Base-by-base conservation (phyloP, 1,140 invertebrate genomes). In the Papilio polytes region DNA sequence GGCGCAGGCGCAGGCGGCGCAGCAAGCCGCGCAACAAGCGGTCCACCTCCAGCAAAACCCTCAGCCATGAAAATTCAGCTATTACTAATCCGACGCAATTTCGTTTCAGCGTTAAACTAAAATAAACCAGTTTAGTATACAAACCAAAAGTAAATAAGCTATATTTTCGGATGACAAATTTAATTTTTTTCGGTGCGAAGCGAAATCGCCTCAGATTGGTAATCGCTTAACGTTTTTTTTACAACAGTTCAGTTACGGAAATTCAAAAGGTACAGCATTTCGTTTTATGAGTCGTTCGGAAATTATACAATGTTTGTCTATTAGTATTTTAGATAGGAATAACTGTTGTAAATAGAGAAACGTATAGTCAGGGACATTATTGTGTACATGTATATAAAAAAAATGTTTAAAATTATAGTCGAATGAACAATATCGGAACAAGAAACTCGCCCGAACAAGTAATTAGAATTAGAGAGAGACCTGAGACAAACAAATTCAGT, bases 61-160 rank as follows among this genome's bases (percentile, higher is more conserved):
- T 86, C 95, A 95, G 84, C 94, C 95, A 94, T 95, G 95, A 95
- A 95, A 95, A 90, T 95, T 95, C 89, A 95, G 88, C 90, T 95
- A 95, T 95, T 95, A 95, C 95, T 95, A 95, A 95, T 95, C 93
- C 91, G 90, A 95, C 85, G 92, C 94, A 93, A 93, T 94, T 93
- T 94, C 90, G 81, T 56, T 73, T 46, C 36, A 46, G 44, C 72
- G 18, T 74, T 74, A 74, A 46, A 74, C 80, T 80, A 83, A 81
- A 84, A 81, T 44, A 80, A 83, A 83, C 72, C 56, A 74, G 74
- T 81, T 83, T 80, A 74, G 80, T 81, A 84, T 74, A 66, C 74
- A 85, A 66, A 80, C 59, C 82, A 81, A 83, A 80, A 80, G 74
- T 78, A 83, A 59, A 73, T 83, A 53, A 78, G 83, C 82, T 74